phyloP scores from a whole-genome alignment of 2,113 vertebrate species.

The Theropithecus gelada region DNA sequence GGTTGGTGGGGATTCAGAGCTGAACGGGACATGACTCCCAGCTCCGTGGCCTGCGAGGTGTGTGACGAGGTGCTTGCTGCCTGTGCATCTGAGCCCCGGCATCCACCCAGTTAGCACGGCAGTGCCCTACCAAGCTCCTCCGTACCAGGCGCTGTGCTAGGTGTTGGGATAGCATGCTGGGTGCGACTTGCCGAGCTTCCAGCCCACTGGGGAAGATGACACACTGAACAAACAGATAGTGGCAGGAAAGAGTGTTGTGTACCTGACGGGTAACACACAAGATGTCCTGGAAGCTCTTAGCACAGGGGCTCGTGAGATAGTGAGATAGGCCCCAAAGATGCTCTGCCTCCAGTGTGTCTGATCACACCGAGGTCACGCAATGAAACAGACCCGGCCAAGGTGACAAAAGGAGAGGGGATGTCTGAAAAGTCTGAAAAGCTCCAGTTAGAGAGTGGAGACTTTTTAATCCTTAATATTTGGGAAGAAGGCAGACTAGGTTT shows the following conservation, averaged over 20 bases:
- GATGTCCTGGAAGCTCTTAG: accelerated
- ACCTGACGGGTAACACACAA: background rate
- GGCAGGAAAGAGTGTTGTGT: background rate
- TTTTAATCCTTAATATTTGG: background rate
- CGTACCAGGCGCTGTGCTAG: accelerated
- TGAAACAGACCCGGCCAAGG: too few relatives aligned
- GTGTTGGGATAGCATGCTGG: background rate
- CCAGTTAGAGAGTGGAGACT: background rate
- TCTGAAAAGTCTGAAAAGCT: background rate
- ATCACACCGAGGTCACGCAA: background rate
- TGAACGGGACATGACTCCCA: background rate
- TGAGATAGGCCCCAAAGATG: background rate
- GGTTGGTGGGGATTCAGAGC: background rate
- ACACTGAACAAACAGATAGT: accelerated
- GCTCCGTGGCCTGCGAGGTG: accelerated
- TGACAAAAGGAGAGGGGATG: accelerated
- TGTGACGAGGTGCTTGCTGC: accelerated
- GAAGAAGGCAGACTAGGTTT: background rate
- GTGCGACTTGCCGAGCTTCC: accelerated
- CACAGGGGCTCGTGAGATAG: background rate
- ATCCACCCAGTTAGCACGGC: background rate
- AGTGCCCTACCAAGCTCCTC: accelerated
- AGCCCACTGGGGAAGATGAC: background rate
- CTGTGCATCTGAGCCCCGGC: background rate
- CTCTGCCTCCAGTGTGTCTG: accelerated